Evolutionary conservation across 2,888 invertebrate genomes (phyloP).

Genomic region (Cyrtodaria siliqua): DNA sequence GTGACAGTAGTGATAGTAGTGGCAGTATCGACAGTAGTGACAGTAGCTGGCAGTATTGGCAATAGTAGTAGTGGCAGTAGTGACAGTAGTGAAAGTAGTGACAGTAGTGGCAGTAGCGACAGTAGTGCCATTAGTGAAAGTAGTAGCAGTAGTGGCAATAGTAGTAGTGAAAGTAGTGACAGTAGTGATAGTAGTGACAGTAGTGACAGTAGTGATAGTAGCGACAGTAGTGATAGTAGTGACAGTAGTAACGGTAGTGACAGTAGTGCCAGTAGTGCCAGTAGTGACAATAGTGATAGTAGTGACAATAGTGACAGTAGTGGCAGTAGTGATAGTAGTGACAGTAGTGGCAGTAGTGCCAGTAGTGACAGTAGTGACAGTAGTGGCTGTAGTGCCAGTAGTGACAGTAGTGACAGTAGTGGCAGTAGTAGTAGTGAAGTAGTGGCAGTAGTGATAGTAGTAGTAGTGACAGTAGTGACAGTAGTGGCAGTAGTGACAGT

Average conservation of each 20-base stretch:
- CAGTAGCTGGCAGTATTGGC: slow-evolving; percentile 15
- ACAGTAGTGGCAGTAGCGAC: slow-evolving; percentile 20
- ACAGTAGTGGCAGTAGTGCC: slow-evolving; percentile 27
- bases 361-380: slow-evolving; percentile 15
- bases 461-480: slow-evolving; percentile 8
- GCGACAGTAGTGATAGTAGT: slow-evolving; percentile 1
- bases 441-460: slow-evolving; percentile 18
- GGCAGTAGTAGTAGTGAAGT: slow-evolving; percentile 25
- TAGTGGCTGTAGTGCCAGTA: too few relatives aligned
- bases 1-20: slow-evolving; percentile 12
- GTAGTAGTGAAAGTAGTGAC: not conserved
- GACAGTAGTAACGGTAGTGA: not conserved
- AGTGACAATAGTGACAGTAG: not conserved
- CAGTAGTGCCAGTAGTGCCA: not conserved
- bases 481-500: not conserved
- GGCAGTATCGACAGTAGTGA: slow-evolving; percentile 17
- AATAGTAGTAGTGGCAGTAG: slow-evolving; percentile 16
- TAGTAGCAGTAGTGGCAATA: slow-evolving; percentile 13
- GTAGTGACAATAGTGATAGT: not conserved
- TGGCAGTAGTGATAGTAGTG: slow-evolving; percentile 1
- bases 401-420: slow-evolving; percentile 27
- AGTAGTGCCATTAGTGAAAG: slow-evolving; percentile 25
- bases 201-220: not conserved
- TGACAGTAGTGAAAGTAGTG: slow-evolving; percentile 18
- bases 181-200: slow-evolving; percentile 2